These are phyloP conservation scores for Oppia nitens DNA, from an alignment of 1,140 invertebrate species.

Conservation along the genomic window DNA sequence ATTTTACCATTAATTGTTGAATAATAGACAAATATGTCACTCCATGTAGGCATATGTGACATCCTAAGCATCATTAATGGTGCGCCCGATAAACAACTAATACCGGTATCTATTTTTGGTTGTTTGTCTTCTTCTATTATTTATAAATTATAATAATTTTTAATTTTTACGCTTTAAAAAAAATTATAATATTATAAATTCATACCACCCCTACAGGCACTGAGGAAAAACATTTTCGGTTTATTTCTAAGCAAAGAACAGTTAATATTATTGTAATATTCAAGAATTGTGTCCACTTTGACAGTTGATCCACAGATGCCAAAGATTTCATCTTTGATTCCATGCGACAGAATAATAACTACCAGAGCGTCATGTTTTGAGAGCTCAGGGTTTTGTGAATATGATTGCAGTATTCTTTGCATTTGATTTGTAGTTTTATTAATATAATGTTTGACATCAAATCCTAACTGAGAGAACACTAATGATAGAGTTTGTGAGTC, in stretches of 20 bases:
- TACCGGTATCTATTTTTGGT: not conserved
- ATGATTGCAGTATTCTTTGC: not conserved
- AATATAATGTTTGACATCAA: not conserved
- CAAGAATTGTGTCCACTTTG: not conserved
- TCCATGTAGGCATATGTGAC: not conserved
- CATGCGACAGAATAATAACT: constrained; percentile 1
- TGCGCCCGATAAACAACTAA: no score
- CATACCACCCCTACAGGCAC: constrained; percentile 7
- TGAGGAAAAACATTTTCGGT: constrained; percentile 8
- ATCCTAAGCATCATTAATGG: no score
- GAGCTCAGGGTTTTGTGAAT: not conserved
- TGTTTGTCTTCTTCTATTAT: not conserved
- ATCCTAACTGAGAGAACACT: not conserved
- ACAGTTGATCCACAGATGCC: not conserved
- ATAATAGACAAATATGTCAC: not conserved
- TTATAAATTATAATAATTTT: not conserved
- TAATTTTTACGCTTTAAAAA: no score
- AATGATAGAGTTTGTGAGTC: not conserved
- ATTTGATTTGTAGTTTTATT: not conserved
- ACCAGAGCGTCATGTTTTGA: not conserved
- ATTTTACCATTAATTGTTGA: not conserved
- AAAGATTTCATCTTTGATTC: not conserved
- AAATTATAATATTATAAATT: no score
- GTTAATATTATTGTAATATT: not conserved
- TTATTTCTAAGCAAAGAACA: not conserved